Evolutionary conservation across 2,888 invertebrate species (phyloP).

Genomic region (Holacanthella duospinosa): DNA sequence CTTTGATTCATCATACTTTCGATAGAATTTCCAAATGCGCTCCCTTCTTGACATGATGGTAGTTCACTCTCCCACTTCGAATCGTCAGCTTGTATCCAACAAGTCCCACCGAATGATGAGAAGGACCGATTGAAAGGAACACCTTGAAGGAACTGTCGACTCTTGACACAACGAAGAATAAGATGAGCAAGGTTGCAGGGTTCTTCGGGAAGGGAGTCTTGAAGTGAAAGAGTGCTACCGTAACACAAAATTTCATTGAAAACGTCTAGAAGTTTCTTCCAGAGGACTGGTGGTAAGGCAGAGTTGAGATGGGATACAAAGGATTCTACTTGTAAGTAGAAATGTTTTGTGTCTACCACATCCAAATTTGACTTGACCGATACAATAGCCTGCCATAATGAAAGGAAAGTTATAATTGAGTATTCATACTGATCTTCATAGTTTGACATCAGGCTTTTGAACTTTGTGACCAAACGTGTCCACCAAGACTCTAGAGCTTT

Average conservation of each 20-base stretch:
- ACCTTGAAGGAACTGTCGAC: conserved; percentile 61
- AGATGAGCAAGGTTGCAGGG: conserved; percentile 76
- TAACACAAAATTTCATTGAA: conserved; percentile 86
- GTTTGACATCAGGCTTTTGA: conserved; percentile 45
- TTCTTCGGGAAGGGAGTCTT: conserved; percentile 69
- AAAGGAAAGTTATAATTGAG: conserved; percentile 61
- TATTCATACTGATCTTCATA: conserved; percentile 46
- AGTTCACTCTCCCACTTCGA: conserved; percentile 37
- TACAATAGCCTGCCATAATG: conserved; percentile 79
- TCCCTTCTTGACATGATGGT: not conserved
- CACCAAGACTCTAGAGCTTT: conserved; percentile 75
- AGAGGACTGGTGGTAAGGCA: conserved; percentile 63
- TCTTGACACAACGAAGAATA: conserved; percentile 74
- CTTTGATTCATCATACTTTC: too few species aligned
- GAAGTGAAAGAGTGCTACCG: conserved; percentile 77
- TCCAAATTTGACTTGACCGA: conserved; percentile 82
- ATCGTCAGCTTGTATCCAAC: conserved; percentile 36
- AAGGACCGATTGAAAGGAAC: conserved; percentile 43
- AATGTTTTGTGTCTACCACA: conserved; percentile 76
- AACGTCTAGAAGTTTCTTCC: conserved; percentile 70
- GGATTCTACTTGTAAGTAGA: conserved; percentile 70
- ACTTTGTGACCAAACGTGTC: conserved; percentile 62
- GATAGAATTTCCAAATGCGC: too few species aligned
- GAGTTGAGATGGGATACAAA: conserved; percentile 61
- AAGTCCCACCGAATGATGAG: conserved; percentile 45